Conservation (phyloP, 2,888 invertebrate species). For the Lampropteryx suffumata region DNA sequence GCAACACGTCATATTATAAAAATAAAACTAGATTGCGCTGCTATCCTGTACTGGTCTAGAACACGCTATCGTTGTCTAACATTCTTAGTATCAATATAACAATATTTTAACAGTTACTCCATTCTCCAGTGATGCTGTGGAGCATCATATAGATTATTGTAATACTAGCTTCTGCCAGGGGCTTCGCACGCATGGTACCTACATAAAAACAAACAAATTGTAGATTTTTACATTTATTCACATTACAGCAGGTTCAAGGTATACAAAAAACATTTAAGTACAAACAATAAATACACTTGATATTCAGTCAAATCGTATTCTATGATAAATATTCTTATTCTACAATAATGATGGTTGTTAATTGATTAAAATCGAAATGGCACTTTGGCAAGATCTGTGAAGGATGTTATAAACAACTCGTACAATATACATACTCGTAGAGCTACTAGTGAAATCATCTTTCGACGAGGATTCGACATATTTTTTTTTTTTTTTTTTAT, state of each 20-base stretch:
- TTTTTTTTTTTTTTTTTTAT: too few relatives aligned
- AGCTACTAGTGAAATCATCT: too few relatives aligned
- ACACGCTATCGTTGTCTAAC: too few relatives aligned
- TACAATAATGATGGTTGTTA: constrained; percentile 26
- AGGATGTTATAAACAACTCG: background rate
- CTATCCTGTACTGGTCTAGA: too few relatives aligned
- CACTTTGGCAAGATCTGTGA: constrained; percentile 29
- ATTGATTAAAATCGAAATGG: constrained; percentile 34
- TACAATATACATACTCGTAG: background rate
- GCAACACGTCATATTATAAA: too few relatives aligned
- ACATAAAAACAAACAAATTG: constrained; percentile 38
- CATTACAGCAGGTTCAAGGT: constrained; percentile 41
- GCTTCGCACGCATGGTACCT: too few relatives aligned
- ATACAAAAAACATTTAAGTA: constrained; percentile 64
- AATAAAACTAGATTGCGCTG: too few relatives aligned
- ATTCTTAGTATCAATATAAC: too few relatives aligned
- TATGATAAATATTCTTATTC: constrained; percentile 41
- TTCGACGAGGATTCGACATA: too few relatives aligned
- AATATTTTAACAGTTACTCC: too few relatives aligned
- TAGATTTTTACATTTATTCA: constrained; percentile 43
- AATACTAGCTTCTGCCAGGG: too few relatives aligned
- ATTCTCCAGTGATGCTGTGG: too few relatives aligned
- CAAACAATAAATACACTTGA: constrained; percentile 66
- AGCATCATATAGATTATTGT: constrained; percentile 41
- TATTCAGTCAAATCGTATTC: constrained; percentile 66